These are phyloP conservation scores for Polydrusus tereticollis DNA, from an alignment of 2,888 invertebrate genomes.

Conservation along the genomic window DNA sequence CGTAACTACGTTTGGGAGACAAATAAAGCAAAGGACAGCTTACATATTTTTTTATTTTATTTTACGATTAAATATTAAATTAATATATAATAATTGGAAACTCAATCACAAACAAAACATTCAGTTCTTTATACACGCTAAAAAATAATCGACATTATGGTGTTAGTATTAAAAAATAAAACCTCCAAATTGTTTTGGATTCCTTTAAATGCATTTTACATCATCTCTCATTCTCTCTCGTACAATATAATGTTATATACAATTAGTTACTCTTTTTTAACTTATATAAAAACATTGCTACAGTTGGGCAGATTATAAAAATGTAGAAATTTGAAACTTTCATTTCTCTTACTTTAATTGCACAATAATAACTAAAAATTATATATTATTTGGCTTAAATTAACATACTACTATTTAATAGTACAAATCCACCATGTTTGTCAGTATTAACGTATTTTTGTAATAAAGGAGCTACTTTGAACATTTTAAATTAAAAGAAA, in stretches of 20 bases:
- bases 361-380: too few species aligned
- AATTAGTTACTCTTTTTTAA: conserved; percentile 23
- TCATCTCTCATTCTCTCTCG: conserved; percentile 31
- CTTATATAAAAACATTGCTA: conserved; percentile 28
- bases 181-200: conserved; percentile 32
- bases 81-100: conserved; percentile 35
- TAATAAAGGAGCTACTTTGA: too few species aligned
- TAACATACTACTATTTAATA: too few species aligned
- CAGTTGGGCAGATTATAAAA: background rate
- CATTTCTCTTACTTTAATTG: background rate
- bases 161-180: conserved; percentile 54
- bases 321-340: background rate
- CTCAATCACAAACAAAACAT: conserved; percentile 48
- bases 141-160: conserved; percentile 48
- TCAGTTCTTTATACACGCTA: conserved; percentile 53
- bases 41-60: conserved; percentile 39
- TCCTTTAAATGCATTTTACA: conserved; percentile 40
- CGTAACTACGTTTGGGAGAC: background rate
- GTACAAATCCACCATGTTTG: too few species aligned
- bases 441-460: too few species aligned
- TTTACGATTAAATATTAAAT: conserved; percentile 44
- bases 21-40: too few species aligned
- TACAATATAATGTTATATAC: conserved; percentile 35
- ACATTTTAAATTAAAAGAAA: too few species aligned
- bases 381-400: too few species aligned